Percentiles rank a stretch among this genome's conserved stretches.
Evolutionary conservation across 2,113 vertebrate genomes (phyloP).

Genomic region (Syngnathus typhle): DNA sequence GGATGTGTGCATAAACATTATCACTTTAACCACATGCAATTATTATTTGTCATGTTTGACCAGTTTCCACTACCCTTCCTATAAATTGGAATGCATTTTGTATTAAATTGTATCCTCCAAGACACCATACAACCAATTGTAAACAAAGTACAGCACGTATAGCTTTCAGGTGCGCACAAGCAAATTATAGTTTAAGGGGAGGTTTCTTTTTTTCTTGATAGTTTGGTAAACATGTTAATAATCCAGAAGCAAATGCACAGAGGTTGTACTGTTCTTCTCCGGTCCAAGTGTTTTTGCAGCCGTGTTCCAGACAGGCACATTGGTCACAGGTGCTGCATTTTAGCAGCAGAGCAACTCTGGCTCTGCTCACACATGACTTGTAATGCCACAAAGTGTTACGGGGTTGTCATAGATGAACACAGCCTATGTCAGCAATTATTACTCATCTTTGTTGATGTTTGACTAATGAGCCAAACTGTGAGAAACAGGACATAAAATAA

Average conservation of each 20-base stretch:
- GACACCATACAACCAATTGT: constrained; percentile 12
- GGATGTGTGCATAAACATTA: background rate
- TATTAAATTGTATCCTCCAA: constrained; percentile 8
- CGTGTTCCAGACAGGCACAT: constrained; percentile 41
- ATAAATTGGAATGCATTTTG: constrained; percentile 6
- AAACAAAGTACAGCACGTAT: constrained; percentile 7
- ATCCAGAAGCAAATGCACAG: constrained; percentile 55
- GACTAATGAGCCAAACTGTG: constrained; percentile 23
- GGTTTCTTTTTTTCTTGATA: constrained; percentile 27
- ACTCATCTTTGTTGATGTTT: constrained; percentile 27
- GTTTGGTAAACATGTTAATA: constrained; percentile 63
- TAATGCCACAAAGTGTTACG: constrained; percentile 17
- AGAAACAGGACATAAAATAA: constrained; percentile 15
- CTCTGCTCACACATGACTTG: constrained; percentile 17
- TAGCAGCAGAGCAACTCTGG: constrained; percentile 35
- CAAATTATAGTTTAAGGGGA: constrained; percentile 41
- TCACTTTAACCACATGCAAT: background rate
- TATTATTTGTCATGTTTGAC: background rate
- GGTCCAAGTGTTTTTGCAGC: constrained; percentile 58
- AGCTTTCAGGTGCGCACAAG: constrained; percentile 30
- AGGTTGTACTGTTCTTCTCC: constrained; percentile 56
- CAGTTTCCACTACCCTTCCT: background rate
- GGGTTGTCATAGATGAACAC: constrained; percentile 29
- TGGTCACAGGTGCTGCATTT: constrained; percentile 60
- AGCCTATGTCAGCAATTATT: constrained; percentile 13